Base-by-base conservation (phyloP, 1,140 invertebrate genomes). In the Zophobas morio region DNA sequence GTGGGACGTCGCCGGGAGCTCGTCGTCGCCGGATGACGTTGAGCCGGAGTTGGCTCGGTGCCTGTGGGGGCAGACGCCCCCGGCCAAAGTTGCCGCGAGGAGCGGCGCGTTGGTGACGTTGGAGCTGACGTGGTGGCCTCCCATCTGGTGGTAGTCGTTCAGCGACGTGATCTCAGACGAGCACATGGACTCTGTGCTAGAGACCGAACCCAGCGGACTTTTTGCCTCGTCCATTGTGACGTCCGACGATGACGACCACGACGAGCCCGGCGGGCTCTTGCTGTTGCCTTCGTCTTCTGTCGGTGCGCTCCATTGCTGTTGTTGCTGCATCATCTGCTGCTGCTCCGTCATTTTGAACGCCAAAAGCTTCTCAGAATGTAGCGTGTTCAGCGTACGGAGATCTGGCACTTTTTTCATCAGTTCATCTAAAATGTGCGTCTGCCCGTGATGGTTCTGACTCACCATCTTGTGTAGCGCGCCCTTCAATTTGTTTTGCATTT, bases 341-440 rank as follows among this genome's bases (percentile, higher is more conserved):
- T 96, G 94, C 85, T 96, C 94, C 32, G 95, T 95, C 92, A 94
- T 94, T 84, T 96, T 96, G 87, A 96, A 97, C 0, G 97, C 96
- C 8, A 99, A 89, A 36, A 98, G 88, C 85, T 99, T 99, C 85
- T 99, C 98, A 0, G 96, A 98, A 85, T 99, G 98, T 6, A 99
- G 90, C 1, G 97, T 98, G 88, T 98, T 99, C 47, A 99, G 88
- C 0, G 97, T 99, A 78, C 97, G 90, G 79, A 99, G 89, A 88
- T 99, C 98, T 0, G 97, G 96, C 74, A 98, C 95, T 82, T 98
- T 98, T 86, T 96, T 96, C 87, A 98, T 92, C 78, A 99, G 86
- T 85, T 98, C 96, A 60, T 92, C 90, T 71, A 96, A 90, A 73
- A 98, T 93, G 70, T 93, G 92, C 0, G 92, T 91, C 83, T 93